phyloP scores from a whole-genome alignment of 2,797 vertebrate genomes.

The Amblyraja radiata region DNA sequence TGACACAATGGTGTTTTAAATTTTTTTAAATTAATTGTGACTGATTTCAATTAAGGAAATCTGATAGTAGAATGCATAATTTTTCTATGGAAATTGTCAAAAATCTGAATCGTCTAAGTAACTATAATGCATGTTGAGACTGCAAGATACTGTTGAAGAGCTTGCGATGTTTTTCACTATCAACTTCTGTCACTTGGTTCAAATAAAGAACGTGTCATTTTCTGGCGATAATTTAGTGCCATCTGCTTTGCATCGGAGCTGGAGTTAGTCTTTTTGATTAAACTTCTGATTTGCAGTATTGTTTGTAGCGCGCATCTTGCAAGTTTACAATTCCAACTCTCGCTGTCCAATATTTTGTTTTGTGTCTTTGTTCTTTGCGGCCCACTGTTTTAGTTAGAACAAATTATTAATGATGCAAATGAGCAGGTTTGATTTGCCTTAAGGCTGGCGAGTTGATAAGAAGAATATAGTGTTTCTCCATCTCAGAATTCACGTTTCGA shows the following conservation, averaged over 20 bases:
- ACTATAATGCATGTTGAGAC: slow-evolving; percentile 3
- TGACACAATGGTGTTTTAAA: slow-evolving; percentile 7
- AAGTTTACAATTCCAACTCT: slow-evolving; percentile 2
- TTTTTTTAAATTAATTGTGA: background rate
- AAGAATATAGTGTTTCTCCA: slow-evolving; percentile 26
- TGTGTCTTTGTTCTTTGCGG: background rate
- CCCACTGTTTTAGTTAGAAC: slow-evolving; percentile 24
- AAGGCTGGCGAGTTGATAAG: background rate
- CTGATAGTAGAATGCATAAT: background rate
- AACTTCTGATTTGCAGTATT: slow-evolving; percentile 19
- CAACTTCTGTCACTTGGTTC: background rate
- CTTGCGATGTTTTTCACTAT: background rate
- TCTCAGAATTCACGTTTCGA: background rate
- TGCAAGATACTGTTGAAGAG: slow-evolving; percentile 7
- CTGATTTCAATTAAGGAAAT: background rate
- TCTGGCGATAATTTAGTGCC: background rate
- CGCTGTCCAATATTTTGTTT: background rate
- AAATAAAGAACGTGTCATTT: background rate
- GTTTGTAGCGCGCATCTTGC: background rate
- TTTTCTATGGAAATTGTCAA: background rate
- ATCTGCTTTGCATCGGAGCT: slow-evolving; percentile 12
- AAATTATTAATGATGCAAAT: slow-evolving; percentile 22
- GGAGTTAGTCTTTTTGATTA: background rate
- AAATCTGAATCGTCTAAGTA: background rate
- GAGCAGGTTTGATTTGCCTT: slow-evolving; percentile 17